Base-by-base conservation (phyloP, 2,113 vertebrate species). In the Ceratotherium simum region DNA sequence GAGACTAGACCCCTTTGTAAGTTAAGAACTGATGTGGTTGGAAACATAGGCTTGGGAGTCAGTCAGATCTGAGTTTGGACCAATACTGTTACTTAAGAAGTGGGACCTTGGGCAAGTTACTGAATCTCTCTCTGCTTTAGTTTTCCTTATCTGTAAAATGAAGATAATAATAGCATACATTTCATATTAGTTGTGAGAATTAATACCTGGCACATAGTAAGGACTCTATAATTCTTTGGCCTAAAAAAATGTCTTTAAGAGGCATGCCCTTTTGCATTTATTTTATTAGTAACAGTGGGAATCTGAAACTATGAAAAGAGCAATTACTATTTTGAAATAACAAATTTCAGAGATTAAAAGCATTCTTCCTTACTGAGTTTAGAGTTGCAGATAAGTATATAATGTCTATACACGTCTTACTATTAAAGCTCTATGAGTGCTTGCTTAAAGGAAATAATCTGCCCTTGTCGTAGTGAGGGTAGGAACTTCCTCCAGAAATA, bases 321-420 rank as follows among this genome's bases (percentile, higher is more conserved):
- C 78, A 82, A 51, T 95, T 56, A 31, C 3, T 96, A 88, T 95
- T 92, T 96, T 97, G n/a, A 91, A 91, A 76, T 48, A 97, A 95
- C 23, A 84, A 69, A 88, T 84, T 83, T 92, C 39, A 82, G 78
- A 94, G 31, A 65, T 72, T 65, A 90, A 90, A 93, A 82, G 29
- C 69, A 73, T 96, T 95, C 31, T 86, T 23, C 17, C 31, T 89
- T 82, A 56, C 48, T 90, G 8, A 82, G 25, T 87, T 95, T 92
- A 92, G 54, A 92, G 14, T 90, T 93, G 67, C 21, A 84, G 10
- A 73, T 88, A 75, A 31, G 78, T 65, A 13, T 54, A 54, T 27
- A 58, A 70, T 91, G 14, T 78, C 36, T 91, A 25, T 60, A 65
- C 9, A 72, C 13, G 29, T 84, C 31, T 90, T 97, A 69, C 42